Conservation (phyloP, 2,888 invertebrate species). For the Candidula unifasciata region DNA sequence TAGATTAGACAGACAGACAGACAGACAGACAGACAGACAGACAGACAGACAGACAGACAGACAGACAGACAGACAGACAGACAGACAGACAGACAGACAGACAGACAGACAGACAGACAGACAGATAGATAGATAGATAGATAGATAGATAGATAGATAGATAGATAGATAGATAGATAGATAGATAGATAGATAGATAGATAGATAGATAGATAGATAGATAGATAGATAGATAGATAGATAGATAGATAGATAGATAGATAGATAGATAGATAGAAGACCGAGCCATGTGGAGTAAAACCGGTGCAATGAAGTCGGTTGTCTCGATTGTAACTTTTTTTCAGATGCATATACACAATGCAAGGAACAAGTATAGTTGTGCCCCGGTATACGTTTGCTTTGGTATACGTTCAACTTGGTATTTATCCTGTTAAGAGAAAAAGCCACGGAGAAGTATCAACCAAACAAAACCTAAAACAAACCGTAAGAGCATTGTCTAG, state of each 20-base stretch:
- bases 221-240: neutral
- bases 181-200: neutral
- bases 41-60: neutral
- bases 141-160: neutral
- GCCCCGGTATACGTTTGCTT: no score
- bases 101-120: neutral
- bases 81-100: neutral
- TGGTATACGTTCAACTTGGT: no score
- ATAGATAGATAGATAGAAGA: neutral
- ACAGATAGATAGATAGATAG: neutral
- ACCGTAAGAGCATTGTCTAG: no score
- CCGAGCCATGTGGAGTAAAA: no score
- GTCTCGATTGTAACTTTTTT: no score
- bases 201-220: neutral
- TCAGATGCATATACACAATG: no score
- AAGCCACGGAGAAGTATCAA: no score
- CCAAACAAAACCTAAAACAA: no score
- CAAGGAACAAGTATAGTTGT: no score
- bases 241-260: neutral
- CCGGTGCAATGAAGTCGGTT: no score
- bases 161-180: neutral
- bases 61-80: neutral
- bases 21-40: no score
- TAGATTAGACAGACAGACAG: neutral
- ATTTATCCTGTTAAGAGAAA: no score